Evolutionary conservation across 2,888 invertebrate species (phyloP).

Genomic region (Stomorhina lunata): DNA sequence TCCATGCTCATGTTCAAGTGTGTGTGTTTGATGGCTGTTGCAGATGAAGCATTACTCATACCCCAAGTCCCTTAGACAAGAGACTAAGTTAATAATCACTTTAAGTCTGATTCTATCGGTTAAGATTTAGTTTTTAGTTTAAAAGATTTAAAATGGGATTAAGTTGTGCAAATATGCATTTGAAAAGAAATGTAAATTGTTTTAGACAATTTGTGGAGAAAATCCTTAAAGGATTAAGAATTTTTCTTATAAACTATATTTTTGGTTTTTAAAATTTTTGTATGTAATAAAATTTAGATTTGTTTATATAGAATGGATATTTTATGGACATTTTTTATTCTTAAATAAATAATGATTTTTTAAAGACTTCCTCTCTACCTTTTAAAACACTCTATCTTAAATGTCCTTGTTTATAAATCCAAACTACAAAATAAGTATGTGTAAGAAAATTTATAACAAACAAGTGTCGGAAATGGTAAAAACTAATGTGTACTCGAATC

Average conservation of each 20-base stretch:
- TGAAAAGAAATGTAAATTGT: neutral
- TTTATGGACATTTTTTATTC: too few species aligned
- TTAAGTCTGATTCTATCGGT: slow-evolving; percentile 1
- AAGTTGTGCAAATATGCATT: neutral
- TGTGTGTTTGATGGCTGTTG: too few species aligned
- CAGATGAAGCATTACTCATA: too few species aligned
- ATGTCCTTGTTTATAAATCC: neutral
- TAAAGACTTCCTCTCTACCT: too few species aligned
- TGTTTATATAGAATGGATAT: too few species aligned
- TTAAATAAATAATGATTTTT: too few species aligned
- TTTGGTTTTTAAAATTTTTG: neutral
- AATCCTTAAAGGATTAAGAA: neutral
- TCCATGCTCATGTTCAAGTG: too few species aligned
- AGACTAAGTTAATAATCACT: slow-evolving; percentile 52
- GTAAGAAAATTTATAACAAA: slow-evolving; percentile 26
- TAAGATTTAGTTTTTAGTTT: slow-evolving; percentile 24
- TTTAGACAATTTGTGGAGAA: neutral
- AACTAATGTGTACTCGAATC: neutral
- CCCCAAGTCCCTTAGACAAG: too few species aligned
- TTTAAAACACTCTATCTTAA: neutral
- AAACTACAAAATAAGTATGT: neutral
- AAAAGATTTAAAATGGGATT: neutral
- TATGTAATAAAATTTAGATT: too few species aligned
- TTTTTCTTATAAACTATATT: neutral
- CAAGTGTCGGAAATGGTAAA: slow-evolving; percentile 35